phyloP scores from a whole-genome alignment of 2,888 invertebrate genomes.

The Tetragnatha montana region DNA sequence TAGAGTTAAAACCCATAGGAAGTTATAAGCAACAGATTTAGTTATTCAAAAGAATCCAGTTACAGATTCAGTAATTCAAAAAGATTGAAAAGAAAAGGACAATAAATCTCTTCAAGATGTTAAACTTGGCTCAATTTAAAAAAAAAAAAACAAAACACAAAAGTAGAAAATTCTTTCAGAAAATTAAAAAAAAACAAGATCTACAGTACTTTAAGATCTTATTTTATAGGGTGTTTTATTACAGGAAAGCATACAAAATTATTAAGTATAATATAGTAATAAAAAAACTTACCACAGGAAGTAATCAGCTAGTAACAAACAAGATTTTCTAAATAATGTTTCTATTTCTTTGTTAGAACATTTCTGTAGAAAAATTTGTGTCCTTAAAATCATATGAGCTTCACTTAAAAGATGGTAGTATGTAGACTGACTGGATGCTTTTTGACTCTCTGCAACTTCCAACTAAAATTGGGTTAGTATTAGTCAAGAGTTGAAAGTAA shows the following conservation, averaged over 20 bases:
- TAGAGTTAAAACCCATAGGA: too few relatives aligned
- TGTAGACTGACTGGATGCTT: slow-evolving; percentile 81
- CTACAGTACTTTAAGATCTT: too few relatives aligned
- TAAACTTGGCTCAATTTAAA: neutral
- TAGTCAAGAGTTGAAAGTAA: too few relatives aligned
- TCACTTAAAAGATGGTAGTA: slow-evolving; percentile 85
- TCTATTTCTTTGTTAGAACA: slow-evolving; percentile 47
- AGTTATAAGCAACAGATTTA: too few relatives aligned
- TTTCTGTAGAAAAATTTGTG: slow-evolving; percentile 55
- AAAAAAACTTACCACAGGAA: slow-evolving; percentile 48
- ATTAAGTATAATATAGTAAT: too few relatives aligned
- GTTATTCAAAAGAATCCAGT: too few relatives aligned
- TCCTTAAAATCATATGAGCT: slow-evolving; percentile 82
- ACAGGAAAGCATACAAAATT: too few relatives aligned
- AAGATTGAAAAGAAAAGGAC: neutral
- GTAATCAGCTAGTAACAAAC: slow-evolving; percentile 67
- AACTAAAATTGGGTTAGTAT: slow-evolving; percentile 73
- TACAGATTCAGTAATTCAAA: too few relatives aligned
- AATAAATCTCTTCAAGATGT: neutral
- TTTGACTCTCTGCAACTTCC: slow-evolving; percentile 82
- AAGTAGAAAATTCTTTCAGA: neutral
- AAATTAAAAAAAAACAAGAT: too few relatives aligned
- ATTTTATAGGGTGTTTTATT: too few relatives aligned
- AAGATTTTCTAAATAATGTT: slow-evolving; percentile 56
- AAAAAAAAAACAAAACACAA: neutral